phyloP scores from a whole-genome alignment of 2,888 invertebrate genomes.

The Ligdia adustata region DNA sequence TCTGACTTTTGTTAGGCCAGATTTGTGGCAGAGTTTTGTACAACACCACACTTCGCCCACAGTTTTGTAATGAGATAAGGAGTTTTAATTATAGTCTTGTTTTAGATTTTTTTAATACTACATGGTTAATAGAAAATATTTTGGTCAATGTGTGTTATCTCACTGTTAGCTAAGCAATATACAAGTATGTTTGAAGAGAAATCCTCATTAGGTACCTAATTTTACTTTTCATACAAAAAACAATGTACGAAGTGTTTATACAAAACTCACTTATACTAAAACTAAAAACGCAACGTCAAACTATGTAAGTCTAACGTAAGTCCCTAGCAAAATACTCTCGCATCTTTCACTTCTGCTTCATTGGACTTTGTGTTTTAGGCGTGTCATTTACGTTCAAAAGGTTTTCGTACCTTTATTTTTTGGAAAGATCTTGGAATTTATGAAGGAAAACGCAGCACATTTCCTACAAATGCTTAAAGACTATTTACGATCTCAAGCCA shows the following conservation, averaged over 20 bases:
- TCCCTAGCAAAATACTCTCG: conserved; percentile 43
- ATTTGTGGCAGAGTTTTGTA: conserved; percentile 21
- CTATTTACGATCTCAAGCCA: neutral
- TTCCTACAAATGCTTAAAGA: neutral
- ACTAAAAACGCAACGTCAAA: conserved; percentile 37
- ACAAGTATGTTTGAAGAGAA: no score
- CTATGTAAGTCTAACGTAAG: conserved; percentile 34
- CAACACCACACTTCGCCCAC: no score
- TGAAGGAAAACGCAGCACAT: conserved; percentile 9
- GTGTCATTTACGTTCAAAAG: conserved; percentile 47
- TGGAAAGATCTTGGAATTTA: conserved; percentile 15
- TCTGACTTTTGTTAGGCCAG: conserved; percentile 41
- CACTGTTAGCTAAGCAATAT: no score
- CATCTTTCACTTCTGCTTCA: conserved; percentile 55
- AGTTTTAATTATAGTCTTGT: no score
- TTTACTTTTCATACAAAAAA: neutral
- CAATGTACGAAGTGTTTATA: neutral
- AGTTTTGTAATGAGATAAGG: no score
- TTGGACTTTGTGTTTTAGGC: conserved; percentile 52
- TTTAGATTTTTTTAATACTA: no score
- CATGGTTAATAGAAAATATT: no score
- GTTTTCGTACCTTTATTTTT: conserved; percentile 35
- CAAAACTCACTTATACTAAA: conserved; percentile 12
- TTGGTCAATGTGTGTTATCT: no score
- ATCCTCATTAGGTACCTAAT: no score